Base-by-base conservation (phyloP, 53 echinoderm and acorn worm species). In the Astropecten irregularis region DNA sequence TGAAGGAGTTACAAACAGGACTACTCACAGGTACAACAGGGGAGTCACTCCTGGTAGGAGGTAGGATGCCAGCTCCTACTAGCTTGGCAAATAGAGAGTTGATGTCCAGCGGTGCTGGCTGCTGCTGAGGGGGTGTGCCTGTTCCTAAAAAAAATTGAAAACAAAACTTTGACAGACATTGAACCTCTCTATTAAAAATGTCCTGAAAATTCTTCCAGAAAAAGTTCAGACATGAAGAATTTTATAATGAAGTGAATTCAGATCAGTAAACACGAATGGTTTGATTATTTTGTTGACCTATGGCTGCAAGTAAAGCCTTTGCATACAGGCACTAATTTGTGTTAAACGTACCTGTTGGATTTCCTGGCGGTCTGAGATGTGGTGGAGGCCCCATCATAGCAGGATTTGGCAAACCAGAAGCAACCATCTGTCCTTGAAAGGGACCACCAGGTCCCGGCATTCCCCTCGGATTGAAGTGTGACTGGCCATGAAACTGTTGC, bases 1-100 rank as follows among this genome's bases (percentile, higher is more conserved):
- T n/a, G n/a, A n/a, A n/a, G n/a, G n/a, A n/a, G n/a, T n/a, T n/a
- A n/a, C n/a, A 31, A 31, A 31, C 25, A 15, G 33, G 16, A 33
- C 30, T 40, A 76, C 59, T 62, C 56, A 79, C 79, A 22, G 60
- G 47, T 48, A 60, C 28, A 23, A 62, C 33, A 2, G 95, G 95
- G 3, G 93, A 93, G 50, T 91, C 91, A 14, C 89, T 62, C 37
- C 87, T 81, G 14, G 82, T 65, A 2, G 82, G 64, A 7, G 77
- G 92, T 33, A 99, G 50, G 53, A 99, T 94, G 7, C 99, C 99
- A 0, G 89, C 52, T 2, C 69, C 63, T 0, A 99, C 49, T 36
- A 99, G 84, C 79, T 99, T 94, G 84, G 90, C 87, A 50, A 99
- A 84, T 7, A 99, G 85, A 2, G 88, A 83, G 72, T 83, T 99